Evolutionary conservation across 2,113 vertebrate species (phyloP).

Genomic region (Patagioenas fasciata): DNA sequence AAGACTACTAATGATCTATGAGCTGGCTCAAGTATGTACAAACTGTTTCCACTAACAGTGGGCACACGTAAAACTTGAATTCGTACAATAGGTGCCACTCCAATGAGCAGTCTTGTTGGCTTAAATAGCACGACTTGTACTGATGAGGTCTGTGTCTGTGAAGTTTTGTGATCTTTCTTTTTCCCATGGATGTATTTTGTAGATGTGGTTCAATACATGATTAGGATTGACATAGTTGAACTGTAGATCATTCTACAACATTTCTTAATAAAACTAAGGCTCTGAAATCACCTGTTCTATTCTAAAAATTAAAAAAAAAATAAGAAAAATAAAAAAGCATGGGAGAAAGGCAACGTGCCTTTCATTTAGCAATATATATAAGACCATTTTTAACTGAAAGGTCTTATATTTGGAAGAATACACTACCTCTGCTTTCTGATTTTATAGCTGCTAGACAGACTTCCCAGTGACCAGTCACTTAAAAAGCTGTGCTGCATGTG

Average conservation of each 20-base stretch:
- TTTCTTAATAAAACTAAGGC: background rate
- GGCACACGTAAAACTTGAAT: background rate
- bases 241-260: background rate
- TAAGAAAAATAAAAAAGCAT: background rate
- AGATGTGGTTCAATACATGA: background rate
- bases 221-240: background rate
- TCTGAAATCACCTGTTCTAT: background rate
- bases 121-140: background rate
- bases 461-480: background rate
- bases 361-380: background rate
- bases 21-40: background rate
- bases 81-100: background rate
- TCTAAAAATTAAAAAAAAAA: background rate
- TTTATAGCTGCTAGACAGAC: background rate
- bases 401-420: background rate
- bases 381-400: background rate
- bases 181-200: background rate
- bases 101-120: background rate
- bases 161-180: background rate
- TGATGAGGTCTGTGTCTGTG: background rate
- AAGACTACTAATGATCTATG: background rate
- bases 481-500: accelerated
- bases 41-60: background rate
- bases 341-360: background rate
- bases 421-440: background rate